Evolutionary conservation across 2,113 vertebrate genomes (phyloP), one percentile per base, ranked within the genome.

Genomic region (Rhea pennata): DNA sequence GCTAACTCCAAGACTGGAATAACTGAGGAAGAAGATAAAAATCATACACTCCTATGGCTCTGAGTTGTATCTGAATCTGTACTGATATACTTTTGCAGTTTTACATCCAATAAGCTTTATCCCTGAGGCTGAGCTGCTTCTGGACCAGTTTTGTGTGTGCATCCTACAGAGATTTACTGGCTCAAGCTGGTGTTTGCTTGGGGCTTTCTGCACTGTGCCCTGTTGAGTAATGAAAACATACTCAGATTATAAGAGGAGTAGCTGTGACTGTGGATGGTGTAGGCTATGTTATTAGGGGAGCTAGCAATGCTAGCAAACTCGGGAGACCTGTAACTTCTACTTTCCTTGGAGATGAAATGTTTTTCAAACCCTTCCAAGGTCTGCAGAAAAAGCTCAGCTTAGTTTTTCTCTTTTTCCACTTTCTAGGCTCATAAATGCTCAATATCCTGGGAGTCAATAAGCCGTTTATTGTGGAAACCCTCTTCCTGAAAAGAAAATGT

Each of bases 361-460:
- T 95, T 87, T 95, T 75, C 69, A 88, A 84, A 53, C 42, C 4
- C 66, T 65, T 7, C 19, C 72, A 66, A 81, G 39, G 83, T 87
- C 83, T 95, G 42, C 53, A 81, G 80, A 75, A 73, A 75, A 87
- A 87, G 78, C 88, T 88, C 56, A 84, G 51, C 24, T 87, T 87
- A 61, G 81, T 53, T 82, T 58, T 69, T 88, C 56, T 87, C 21
- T 93, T 88, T 88, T 81, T 33, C 23, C 65, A 19, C 66, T 84
- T 92, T 69, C 62, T 50, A 70, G 39, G 19, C 56, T 90, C 70
- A 1, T 53, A 86, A 73, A 73, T 65, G 54, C 54, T 64, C 72
- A 84, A 0, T 15, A 23, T 61, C 51, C 48, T 81, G 27, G 59
- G 65, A 87, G 65, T 86, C 9, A 90, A 82, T 73, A 36, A 61